Evolutionary conservation across 2,113 vertebrate species (phyloP), one percentile per base, ranked within the genome.

Genomic region (Thymallus thymallus): DNA sequence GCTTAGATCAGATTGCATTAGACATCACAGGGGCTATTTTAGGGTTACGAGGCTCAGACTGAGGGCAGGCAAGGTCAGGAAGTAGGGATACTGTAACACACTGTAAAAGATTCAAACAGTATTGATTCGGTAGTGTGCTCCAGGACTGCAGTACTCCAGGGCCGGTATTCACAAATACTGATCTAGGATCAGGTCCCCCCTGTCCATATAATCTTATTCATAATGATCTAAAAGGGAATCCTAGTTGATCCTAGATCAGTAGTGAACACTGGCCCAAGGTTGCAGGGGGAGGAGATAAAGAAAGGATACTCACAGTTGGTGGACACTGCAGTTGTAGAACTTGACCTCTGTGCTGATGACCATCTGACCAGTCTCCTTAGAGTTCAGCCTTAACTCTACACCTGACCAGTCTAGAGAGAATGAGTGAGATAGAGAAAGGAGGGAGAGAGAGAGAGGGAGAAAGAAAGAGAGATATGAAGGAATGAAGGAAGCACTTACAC

Each of bases 301-400:
- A 0, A 0, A 0, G 35, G 64, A 72, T 82, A 79, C 97, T 98
- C 91, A 99, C 98, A 98, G 92, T 74, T 96, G 96, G 91, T 99
- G 98, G 75, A 97, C 95, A 0, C 98, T 99, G 94, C 98, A 99
- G 93, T 99, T 99, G 95, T 97, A 99, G 91, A 99, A 99, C 86
- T 96, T 98, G 91, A 99, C 96, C 89, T 99, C 96, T 0, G 98
- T 99, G 94, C 96, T 99, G 90, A 97, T 97, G 7, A 99, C 94
- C 76, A 93, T 98, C 91, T 95, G 95, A 58, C 95, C 94, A 0
- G 98, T 99, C 90, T 99, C 98, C 88, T 87, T 95, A 1, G 97
- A 98, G 79, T 95, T 97, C 75, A 99, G 92, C 81, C 95, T 93
- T 45, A 99, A 92, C 80, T 98, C 95, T 32, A 99, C 94, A 0